Evolutionary conservation across 2,888 invertebrate genomes (phyloP).

Genomic region (Thera obeliscata): DNA sequence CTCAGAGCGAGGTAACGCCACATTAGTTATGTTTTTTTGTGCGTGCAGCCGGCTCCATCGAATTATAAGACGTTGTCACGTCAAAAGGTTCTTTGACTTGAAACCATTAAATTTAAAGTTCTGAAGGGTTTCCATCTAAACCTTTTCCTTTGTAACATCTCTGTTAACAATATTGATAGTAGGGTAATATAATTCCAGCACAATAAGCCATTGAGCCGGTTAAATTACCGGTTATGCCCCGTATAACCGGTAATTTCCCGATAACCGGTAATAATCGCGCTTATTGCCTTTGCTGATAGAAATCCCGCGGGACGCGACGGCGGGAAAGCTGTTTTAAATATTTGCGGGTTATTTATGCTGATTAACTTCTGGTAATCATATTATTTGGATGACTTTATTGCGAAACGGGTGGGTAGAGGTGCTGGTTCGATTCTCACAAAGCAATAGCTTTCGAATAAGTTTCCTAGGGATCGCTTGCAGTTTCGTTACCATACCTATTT

Average conservation of each 20-base stretch:
- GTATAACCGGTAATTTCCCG: constrained; percentile 10
- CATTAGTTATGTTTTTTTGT: too few relatives aligned
- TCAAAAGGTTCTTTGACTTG: too few relatives aligned
- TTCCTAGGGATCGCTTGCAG: too few relatives aligned
- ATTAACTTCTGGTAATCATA: constrained; percentile 1
- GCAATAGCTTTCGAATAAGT: background rate
- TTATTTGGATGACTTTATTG: background rate
- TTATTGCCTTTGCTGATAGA: constrained; percentile 29
- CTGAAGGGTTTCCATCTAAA: background rate
- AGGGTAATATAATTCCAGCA: constrained; percentile 15
- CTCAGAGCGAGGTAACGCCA: too few relatives aligned
- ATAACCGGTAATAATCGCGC: constrained; percentile 24
- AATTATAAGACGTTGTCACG: too few relatives aligned
- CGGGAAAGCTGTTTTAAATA: constrained; percentile 18
- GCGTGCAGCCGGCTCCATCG: too few relatives aligned
- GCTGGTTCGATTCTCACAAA: background rate
- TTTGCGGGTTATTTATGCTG: constrained; percentile 18
- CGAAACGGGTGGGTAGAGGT: background rate
- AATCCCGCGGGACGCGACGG: constrained; percentile 20
- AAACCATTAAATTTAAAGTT: background rate
- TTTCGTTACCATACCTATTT: too few relatives aligned
- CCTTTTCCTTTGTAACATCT: background rate
- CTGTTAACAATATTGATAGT: background rate
- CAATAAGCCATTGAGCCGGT: constrained; percentile 8
- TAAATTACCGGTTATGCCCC: constrained; percentile 13